phyloP scores from a whole-genome alignment of 2,113 vertebrate genomes.

The Indri indri region DNA sequence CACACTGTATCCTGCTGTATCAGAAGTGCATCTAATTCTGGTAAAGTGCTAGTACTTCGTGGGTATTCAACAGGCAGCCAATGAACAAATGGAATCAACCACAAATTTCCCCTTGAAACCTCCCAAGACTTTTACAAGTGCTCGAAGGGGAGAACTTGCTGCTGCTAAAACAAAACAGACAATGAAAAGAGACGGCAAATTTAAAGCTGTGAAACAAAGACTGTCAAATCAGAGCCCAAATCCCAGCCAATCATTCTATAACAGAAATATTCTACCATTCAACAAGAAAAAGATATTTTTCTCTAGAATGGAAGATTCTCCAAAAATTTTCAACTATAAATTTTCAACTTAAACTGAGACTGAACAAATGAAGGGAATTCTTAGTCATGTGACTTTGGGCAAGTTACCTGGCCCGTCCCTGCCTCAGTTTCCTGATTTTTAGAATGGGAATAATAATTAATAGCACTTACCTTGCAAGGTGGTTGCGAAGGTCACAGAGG shows the following conservation, averaged over 20 bases:
- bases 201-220: not conserved
- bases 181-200: not conserved
- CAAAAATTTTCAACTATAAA: not conserved
- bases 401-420: not conserved
- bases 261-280: slow-evolving; percentile 3
- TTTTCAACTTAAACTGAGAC: not conserved
- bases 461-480: not conserved
- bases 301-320: not conserved
- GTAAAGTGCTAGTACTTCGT: not conserved
- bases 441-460: not conserved
- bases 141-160: not conserved
- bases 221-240: not conserved
- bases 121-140: not conserved
- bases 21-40: not conserved
- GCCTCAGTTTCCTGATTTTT: not conserved
- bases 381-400: not conserved
- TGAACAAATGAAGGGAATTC: not conserved
- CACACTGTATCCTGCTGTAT: not conserved
- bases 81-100: not conserved
- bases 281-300: not conserved
- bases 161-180: not conserved
- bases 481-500: not conserved
- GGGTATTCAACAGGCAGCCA: not conserved
- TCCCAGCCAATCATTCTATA: not conserved
- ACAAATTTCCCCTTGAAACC: not conserved